Percentiles rank a stretch among this genome's conserved stretches.
These are phyloP conservation scores for Euclidia mi DNA, from an alignment of 2,888 invertebrate species.

Conservation along the genomic window DNA sequence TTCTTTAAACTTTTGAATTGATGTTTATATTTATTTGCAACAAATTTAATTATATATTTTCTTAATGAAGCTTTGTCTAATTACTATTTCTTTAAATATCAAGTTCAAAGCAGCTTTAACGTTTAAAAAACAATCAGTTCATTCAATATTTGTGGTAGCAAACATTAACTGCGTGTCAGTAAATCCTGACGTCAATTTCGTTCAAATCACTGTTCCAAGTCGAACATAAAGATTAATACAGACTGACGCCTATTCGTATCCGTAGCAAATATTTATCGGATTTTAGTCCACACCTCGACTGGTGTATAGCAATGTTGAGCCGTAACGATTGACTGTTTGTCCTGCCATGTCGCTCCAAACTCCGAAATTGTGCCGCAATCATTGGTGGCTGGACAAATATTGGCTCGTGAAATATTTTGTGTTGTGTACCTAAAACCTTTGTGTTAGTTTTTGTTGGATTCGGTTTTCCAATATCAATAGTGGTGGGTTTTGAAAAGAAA, in stretches of 20 bases:
- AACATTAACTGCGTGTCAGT: too few species aligned
- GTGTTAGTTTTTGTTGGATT: conserved; percentile 1
- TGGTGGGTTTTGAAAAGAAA: too few species aligned
- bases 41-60: too few species aligned
- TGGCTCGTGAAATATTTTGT: conserved; percentile 11
- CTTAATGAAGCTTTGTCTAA: too few species aligned
- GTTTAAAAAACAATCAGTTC: too few species aligned
- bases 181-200: too few species aligned
- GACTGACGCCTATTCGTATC: conserved; percentile 6
- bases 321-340: conserved; percentile 15
- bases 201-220: background rate
- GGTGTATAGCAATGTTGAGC: conserved; percentile 9
- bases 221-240: conserved; percentile 7
- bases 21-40: too few species aligned
- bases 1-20: too few species aligned
- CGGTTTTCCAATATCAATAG: background rate
- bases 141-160: too few species aligned
- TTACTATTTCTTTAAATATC: too few species aligned
- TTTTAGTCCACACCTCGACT: conserved; percentile 3
- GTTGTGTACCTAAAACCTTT: background rate
- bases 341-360: conserved; percentile 12
- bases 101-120: too few species aligned
- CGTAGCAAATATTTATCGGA: conserved; percentile 17
- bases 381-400: conserved; percentile 18
- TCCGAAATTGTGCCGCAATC: conserved; percentile 20